These are phyloP conservation scores for Ciconia nigra DNA, from an alignment of 2,797 vertebrate species.

Conservation along the genomic window DNA sequence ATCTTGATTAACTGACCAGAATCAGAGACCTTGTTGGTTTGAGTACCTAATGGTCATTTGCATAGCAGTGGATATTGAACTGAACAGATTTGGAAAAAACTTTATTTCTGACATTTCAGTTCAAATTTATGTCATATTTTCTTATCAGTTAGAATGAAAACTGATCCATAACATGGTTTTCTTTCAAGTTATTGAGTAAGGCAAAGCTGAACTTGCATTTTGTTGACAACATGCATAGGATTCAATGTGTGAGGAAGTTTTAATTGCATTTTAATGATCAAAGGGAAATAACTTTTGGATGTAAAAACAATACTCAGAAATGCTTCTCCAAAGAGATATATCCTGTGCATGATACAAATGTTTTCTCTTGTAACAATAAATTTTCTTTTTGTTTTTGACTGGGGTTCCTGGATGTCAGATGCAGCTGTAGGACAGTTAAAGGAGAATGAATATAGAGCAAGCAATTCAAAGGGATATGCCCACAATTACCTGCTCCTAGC, in stretches of 20 bases:
- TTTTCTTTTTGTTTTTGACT: background rate
- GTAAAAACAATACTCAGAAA: background rate
- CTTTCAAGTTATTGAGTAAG: background rate
- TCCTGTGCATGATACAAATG: background rate
- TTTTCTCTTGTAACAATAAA: background rate
- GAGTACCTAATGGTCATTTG: background rate
- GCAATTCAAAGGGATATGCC: background rate
- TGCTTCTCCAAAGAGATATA: background rate
- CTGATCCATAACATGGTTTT: background rate
- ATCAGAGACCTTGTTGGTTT: background rate
- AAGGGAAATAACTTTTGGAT: background rate
- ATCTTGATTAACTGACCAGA: background rate
- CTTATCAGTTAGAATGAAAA: background rate
- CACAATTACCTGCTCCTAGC: background rate
- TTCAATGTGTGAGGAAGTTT: background rate
- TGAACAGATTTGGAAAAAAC: background rate
- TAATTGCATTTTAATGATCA: background rate
- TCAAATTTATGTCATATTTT: background rate
- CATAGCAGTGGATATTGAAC: background rate
- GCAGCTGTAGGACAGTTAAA: background rate
- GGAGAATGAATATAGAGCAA: background rate
- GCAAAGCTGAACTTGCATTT: background rate
- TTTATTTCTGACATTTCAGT: background rate
- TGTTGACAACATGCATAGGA: background rate
- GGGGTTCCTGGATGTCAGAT: background rate